Evolutionary conservation across 2,888 invertebrate genomes (phyloP), one percentile per base, ranked within the genome.

Genomic region (Agrochola circellaris): DNA sequence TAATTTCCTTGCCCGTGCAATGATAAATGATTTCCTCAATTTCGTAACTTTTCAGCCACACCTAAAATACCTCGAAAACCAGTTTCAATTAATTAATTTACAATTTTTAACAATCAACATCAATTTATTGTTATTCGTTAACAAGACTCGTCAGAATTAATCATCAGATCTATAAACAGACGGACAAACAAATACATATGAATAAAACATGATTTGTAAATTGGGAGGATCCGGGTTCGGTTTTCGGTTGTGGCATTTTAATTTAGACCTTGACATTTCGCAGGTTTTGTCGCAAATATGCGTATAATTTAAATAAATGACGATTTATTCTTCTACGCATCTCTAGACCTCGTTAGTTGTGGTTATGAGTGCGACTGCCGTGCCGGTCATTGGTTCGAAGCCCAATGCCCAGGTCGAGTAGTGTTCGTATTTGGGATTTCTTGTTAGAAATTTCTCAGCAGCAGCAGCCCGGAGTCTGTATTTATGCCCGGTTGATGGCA

Each of bases 181-280:
- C 64, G 76, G 67, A 86, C 72, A 84, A 75, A 75, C 15, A 73
- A 45, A 68, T 30, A 75, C 15, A 51, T 30, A 77, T 72, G 23
- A 84, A 81, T 84, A 77, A 81, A 81, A 75, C 75, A 75, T 79
- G 71, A 73, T 72, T 73, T 75, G 30, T 83, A 54, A 54, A 77
- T 80, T 87, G 76, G 70, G 66, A 68, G 73, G 79, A 76, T 85
- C 85, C 85, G 85, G 79, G 77, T 87, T 77, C 23, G 81, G n/a
- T 62, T 69, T 61, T 78, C 58, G 56, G 4, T 5, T 68, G 56
- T 60, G 79, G 74, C 75, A 83, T 84, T 81, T 81, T 73, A 71
- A 70, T 71, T 4, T 30, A 7, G 34, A 0, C 87, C 85, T 85
- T 86, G 87, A 81, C 87, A 86, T 86, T 87, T 77, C 1, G 34